Conservation (phyloP, 2,113 vertebrate genomes). For the human region DNA sequence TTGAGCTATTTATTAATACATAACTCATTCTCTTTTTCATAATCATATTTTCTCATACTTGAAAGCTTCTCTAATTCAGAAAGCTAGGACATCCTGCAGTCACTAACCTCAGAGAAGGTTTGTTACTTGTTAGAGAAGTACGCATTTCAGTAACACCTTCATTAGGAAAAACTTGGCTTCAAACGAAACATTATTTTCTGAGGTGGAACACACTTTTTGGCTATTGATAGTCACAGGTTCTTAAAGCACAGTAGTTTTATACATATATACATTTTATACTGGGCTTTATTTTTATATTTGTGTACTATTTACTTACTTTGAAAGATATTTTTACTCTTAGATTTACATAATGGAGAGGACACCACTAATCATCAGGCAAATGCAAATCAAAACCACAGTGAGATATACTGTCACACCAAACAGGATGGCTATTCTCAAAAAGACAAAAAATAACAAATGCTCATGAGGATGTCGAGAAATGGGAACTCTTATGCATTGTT, state of each 20-base stretch:
- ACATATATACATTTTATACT: background rate
- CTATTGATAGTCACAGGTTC: background rate
- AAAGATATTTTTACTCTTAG: background rate
- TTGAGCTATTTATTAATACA: background rate
- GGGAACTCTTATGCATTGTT: too few species aligned
- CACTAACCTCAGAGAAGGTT: background rate
- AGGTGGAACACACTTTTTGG: background rate
- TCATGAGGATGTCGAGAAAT: too few species aligned
- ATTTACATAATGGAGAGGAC: background rate
- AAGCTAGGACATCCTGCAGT: background rate
- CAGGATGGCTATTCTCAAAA: too few species aligned
- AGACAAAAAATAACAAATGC: too few species aligned
- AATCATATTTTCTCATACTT: background rate
- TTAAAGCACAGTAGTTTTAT: background rate
- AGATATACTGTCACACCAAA: too few species aligned
- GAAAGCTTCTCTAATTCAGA: background rate
- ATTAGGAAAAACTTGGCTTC: background rate
- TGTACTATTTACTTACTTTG: background rate
- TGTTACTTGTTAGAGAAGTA: background rate
- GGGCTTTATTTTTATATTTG: background rate
- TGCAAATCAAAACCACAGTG: too few species aligned
- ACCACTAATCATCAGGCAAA: too few species aligned
- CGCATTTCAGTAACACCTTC: background rate
- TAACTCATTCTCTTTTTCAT: background rate
- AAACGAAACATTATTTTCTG: background rate